Percentiles rank a stretch among this genome's conserved stretches.
Evolutionary conservation across 2,113 vertebrate genomes (phyloP).

Genomic region (Bucco capensis): DNA sequence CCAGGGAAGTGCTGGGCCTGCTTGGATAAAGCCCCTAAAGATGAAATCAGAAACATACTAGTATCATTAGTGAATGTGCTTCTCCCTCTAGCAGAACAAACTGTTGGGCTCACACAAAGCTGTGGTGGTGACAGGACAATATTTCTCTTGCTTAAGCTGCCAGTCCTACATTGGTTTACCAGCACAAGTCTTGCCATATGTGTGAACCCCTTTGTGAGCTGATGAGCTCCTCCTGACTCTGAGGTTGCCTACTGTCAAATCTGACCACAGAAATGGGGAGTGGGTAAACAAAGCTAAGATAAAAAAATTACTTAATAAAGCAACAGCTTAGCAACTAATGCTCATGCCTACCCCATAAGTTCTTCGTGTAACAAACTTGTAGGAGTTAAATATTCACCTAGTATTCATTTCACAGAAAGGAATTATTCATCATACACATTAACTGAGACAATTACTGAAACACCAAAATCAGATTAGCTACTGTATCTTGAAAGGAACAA

Average conservation of each 20-base stretch:
- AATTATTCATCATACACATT: conserved; percentile 53
- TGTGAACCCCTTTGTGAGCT: not conserved
- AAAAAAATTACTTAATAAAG: not conserved
- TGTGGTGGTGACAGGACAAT: not conserved
- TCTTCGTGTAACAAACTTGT: conserved; percentile 8
- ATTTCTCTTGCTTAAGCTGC: not conserved
- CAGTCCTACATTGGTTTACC: not conserved
- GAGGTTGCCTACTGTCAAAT: not conserved
- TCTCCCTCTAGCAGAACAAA: not conserved
- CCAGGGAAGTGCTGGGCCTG: not conserved
- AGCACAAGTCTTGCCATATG: not conserved
- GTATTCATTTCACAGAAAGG: conserved; percentile 55
- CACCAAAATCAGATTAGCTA: conserved; percentile 59
- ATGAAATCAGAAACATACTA: not conserved
- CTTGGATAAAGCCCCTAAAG: not conserved
- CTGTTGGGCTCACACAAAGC: not conserved
- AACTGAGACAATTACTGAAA: conserved; percentile 62
- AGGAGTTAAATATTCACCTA: conserved; percentile 45
- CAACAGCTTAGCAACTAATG: not conserved
- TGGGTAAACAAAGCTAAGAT: not conserved
- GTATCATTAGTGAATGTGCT: not conserved
- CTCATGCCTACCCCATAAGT: not conserved
- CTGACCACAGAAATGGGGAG: not conserved
- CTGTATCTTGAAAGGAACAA: conserved; percentile 38
- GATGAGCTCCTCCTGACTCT: not conserved